A percentile compares a stretch with the other conserved stretches of the same genome.
phyloP scores from a whole-genome alignment of 1,140 invertebrate species.

The Pomacea maculata region DNA sequence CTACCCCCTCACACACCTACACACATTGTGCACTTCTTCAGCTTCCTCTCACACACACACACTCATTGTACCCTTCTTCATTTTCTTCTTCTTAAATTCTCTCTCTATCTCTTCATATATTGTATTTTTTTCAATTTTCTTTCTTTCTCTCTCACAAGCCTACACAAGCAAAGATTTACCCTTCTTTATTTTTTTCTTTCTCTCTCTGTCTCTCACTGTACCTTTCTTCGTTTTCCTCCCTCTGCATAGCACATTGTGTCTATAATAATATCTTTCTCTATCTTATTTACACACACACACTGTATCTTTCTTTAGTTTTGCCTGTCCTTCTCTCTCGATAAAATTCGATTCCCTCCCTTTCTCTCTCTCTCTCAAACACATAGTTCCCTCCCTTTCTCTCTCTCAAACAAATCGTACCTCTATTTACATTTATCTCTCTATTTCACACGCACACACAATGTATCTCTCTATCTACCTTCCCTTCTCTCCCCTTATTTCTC shows the following conservation, averaged over 20 bases:
- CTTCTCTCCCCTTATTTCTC: not conserved
- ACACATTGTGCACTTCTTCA: not conserved
- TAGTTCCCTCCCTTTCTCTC: not conserved
- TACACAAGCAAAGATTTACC: not conserved
- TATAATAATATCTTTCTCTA: not conserved
- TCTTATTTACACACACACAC: no score
- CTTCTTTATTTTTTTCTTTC: not conserved
- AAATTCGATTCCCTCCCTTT: no score
- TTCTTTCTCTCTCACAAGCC: not conserved
- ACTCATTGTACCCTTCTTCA: not conserved
- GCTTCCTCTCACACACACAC: not conserved
- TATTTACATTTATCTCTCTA: not conserved
- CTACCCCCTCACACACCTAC: not conserved
- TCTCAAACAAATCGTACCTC: not conserved
- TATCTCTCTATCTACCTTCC: not conserved
- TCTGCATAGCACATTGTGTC: not conserved
- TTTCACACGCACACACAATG: conserved; percentile 1
- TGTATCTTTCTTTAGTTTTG: no score
- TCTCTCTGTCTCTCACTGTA: not conserved
- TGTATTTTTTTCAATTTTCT: not conserved
- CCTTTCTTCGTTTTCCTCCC: not conserved
- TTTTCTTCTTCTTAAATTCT: not conserved
- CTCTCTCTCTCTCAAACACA: not conserved
- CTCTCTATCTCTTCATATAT: not conserved
- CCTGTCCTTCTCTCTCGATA: no score